Base-by-base conservation (phyloP, 2,888 invertebrate genomes). In the Mamestra brassicae region DNA sequence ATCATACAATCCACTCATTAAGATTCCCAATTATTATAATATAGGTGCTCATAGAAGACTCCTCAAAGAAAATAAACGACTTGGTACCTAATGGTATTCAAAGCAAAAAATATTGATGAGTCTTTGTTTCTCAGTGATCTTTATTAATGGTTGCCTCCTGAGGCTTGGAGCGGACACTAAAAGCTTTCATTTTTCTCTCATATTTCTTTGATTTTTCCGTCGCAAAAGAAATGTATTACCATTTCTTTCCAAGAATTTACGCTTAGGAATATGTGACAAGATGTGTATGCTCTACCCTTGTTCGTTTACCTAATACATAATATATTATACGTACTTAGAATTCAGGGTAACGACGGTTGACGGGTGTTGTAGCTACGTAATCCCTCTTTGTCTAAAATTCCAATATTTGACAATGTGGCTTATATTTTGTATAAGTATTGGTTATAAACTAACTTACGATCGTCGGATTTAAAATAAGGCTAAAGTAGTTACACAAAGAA, bases 251-350 rank as follows among this genome's bases (percentile, higher is more conserved):
- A 42, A 72, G 66, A 64, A 58, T 80, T 74, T 67, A 67, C 66
- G 70, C 66, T 74, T 57, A 66, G 61, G 62, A 72, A 75, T 77
- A 71, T 75, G 57, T 66, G 66, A 70, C 69, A 79, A 74, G 82
- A 84, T 84, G 72, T 85, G 82, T 84, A 63, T 67, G 45, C 70
- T 67, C 15, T 38, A 62, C 50, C 61, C 70, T 62, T 54, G 64
- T 66, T 58, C 64, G 66, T 69, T 69, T 72, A 81, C 76, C 58
- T 68, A 62, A 26, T 68, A 71, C 52, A 68, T 83, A 68, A 58
- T 72, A 68, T 67, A 61, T 82, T 52, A 60, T 45, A 45, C 34
- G 52, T 70, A 74, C 60, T 74, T 75, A 50, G 64, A 65, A 70
- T 75, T 58, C 60, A 55, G 36, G 26, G 67, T 66, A 66, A 66